Percentiles rank a stretch among this genome's conserved stretches.
Evolutionary conservation across 1,140 invertebrate species (phyloP).

Genomic region (Aphelinus certus): DNA sequence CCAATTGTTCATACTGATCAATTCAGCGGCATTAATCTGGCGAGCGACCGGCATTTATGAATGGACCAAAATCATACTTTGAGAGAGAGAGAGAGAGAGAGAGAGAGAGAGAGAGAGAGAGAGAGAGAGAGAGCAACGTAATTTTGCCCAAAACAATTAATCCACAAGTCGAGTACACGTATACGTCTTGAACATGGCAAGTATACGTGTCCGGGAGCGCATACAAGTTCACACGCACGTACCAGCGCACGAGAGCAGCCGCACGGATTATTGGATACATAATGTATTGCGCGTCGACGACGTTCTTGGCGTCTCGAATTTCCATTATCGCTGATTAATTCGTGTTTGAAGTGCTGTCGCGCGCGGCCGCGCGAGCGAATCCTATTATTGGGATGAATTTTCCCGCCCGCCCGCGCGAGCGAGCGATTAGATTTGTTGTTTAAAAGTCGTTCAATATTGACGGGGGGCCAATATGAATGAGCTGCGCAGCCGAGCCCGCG

Average conservation of each 20-base stretch:
- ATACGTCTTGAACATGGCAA: too few relatives aligned
- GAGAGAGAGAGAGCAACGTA: too few relatives aligned
- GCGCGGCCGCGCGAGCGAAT: background rate
- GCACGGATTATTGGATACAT: background rate
- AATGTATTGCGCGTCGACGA: background rate
- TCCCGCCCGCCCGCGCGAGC: background rate
- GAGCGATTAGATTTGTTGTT: conserved; percentile 18
- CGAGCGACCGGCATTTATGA: too few relatives aligned
- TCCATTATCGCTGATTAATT: conserved; percentile 40
- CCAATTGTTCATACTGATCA: too few relatives aligned
- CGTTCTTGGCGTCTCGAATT: conserved; percentile 31
- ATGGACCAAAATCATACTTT: too few relatives aligned
- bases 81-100: too few relatives aligned
- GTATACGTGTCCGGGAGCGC: background rate
- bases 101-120: too few relatives aligned
- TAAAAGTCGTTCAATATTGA: conserved; percentile 15
- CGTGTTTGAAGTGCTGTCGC: background rate
- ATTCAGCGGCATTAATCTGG: too few relatives aligned
- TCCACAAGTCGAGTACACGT: too few relatives aligned
- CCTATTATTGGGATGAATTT: conserved; percentile 29
- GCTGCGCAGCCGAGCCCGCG: background rate
- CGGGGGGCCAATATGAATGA: background rate
- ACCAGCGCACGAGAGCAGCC: background rate
- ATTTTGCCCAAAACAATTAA: too few relatives aligned
- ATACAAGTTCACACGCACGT: background rate